Evolutionary conservation across 2,797 vertebrate genomes (phyloP), one percentile per base, ranked within the genome.

Genomic region (Lutjanus campechanus): DNA sequence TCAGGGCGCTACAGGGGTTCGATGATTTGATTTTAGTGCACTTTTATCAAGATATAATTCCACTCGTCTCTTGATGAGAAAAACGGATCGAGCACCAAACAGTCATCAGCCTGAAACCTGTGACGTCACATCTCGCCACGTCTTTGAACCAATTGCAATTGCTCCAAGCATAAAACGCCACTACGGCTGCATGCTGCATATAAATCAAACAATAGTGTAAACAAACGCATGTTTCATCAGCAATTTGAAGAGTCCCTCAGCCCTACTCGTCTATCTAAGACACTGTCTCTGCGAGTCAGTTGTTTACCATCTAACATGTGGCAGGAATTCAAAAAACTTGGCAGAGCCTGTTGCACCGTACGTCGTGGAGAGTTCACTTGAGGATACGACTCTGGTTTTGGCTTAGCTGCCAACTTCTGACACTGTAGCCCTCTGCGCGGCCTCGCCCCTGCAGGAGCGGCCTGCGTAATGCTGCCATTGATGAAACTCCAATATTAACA

Each of bases 61-160:
- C 40, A n/a, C 22, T 36, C 1, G 3, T 67, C 68, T 63, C 50
- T 75, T 56, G 73, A 91, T 86, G 69, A 87, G 77, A 90, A 85
- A 90, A 93, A 84, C 63, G 40, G 80, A 94, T 90, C 89, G 88
- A 91, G 84, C 86, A 91, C 87, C 90, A 58, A 93, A 92, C 91
- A 90, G 94, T 93, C 94, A 93, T 90, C 93, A 87, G 94, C 92
- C 93, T 92, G 89, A 95, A 94, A 88, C 91, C 92, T 76, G 91
- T 94, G 96, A 98, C 97, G 97, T 99, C 97, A 99, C 95, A 97
- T 98, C 97, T 97, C 96, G 95, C 98, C 98, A 99, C 92, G 77
- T 94, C 93, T 92, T 83, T 94, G 92, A 90, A 95, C 97, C 97
- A 98, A 99, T 97, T 86, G 93, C 95, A 95, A 94, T 79, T 88